Evolutionary conservation across 2,888 invertebrate species (phyloP).

Genomic region (Seladonia tumulorum): DNA sequence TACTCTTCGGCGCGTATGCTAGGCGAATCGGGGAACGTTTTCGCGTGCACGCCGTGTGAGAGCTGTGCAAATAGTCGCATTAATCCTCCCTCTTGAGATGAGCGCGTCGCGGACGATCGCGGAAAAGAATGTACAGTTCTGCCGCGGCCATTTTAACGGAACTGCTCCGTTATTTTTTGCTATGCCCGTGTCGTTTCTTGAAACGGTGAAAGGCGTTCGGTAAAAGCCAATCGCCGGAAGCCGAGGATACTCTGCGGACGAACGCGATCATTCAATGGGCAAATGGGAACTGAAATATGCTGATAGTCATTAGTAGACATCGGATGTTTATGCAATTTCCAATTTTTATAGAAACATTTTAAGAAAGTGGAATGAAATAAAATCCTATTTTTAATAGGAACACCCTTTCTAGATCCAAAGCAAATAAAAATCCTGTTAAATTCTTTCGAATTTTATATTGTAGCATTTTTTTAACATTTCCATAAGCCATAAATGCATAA

Average conservation of each 20-base stretch:
- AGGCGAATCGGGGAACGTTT: constrained; percentile 15
- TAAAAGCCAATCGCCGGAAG: constrained; percentile 20
- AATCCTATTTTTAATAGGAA: no score
- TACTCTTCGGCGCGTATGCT: constrained; percentile 25
- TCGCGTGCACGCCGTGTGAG: constrained; percentile 32
- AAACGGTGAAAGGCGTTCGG: constrained; percentile 36
- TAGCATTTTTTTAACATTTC: no score
- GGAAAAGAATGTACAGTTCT: constrained; percentile 36
- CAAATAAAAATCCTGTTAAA: no score
- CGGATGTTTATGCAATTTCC: no score
- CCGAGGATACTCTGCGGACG: neutral
- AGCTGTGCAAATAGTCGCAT: constrained; percentile 46
- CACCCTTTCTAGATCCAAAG: no score
- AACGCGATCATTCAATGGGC: neutral
- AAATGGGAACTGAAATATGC: neutral
- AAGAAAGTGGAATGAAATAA: no score
- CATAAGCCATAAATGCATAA: no score
- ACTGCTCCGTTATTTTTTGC: constrained; percentile 30
- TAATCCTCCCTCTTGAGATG: constrained; percentile 31
- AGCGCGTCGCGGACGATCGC: constrained; percentile 20
- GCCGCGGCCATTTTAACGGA: constrained; percentile 40
- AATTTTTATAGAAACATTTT: no score
- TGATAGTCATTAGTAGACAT: no score
- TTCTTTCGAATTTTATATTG: no score
- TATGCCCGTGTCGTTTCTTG: constrained; percentile 2